Conservation (phyloP, 2,113 vertebrate species). For the Lepidothrix coronata region DNA sequence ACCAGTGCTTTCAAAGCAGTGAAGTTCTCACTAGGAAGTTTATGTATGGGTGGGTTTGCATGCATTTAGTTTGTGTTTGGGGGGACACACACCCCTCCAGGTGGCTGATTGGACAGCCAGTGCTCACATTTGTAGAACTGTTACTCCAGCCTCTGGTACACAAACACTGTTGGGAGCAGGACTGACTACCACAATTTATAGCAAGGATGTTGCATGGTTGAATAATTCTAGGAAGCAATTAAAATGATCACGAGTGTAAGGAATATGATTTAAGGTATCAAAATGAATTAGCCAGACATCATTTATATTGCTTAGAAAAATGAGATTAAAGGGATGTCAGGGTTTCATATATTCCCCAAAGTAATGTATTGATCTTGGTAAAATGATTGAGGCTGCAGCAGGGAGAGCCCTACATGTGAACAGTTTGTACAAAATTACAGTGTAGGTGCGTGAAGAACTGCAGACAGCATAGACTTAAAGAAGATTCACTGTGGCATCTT, state of each 20-base stretch:
- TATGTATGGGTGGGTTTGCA: background rate
- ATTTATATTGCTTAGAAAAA: background rate
- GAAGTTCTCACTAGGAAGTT: background rate
- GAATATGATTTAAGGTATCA: background rate
- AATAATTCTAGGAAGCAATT: background rate
- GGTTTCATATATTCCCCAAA: background rate
- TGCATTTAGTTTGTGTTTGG: background rate
- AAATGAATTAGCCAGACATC: background rate
- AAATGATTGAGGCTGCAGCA: background rate
- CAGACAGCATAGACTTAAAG: background rate
- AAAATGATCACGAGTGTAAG: background rate
- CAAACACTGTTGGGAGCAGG: background rate
- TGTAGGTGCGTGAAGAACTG: background rate
- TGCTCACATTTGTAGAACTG: background rate
- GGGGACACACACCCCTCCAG: too few species aligned
- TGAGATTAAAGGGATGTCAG: background rate
- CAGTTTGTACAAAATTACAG: background rate
- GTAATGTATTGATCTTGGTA: background rate
- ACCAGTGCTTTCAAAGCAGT: background rate
- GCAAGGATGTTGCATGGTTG: background rate
- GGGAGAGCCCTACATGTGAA: background rate
- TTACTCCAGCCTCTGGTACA: background rate
- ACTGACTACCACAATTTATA: background rate
- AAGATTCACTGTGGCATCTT: background rate
- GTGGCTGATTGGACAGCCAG: background rate